Evolutionary conservation across 2,888 invertebrate species (phyloP), one percentile per base, ranked within the genome.

Genomic region (Rhodophaea formosa): DNA sequence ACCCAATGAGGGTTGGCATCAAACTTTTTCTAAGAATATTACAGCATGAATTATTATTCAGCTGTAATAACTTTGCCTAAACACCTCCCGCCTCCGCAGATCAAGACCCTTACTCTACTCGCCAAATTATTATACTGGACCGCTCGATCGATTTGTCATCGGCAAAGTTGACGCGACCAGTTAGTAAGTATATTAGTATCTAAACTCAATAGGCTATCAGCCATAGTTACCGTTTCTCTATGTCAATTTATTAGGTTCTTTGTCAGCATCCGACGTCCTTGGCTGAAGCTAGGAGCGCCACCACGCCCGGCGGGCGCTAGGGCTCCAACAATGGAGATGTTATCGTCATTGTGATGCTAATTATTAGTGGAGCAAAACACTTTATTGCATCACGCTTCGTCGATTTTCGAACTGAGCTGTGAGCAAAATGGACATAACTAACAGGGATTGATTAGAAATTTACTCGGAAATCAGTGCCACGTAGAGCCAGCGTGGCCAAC

Each of bases 311-410:
- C 47, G 23, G 52, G 29, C 30, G 45, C 45, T 14, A 47, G 43
- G 52, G 43, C 46, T 17, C 51, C 44, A 17, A 53, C 57, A 57
- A 57, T 57, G 17, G 30, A 44, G 51, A 57, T 51, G 15, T 30
- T 16, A 57, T 51, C 51, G 44, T n/a, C 51, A 17, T 44, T 51
- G 57, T 51, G 30, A 44, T 54, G 29, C 10, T 54, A 32, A 46
- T 45, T 29, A 57, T 57, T 39, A 53, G 39, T 53, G 51, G 14
- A 46, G 52, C 53, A 29, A 53, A 53, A 46, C 52, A 53, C 45
- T 57, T 57, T 46, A 57, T 57, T 23, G 52, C 23, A 46, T 52
- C 46, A 57, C 46, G 52, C 57, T 53, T 29, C 29, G 43, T 15
- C 39, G 15, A 43, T 3, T 14, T 10, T 12, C 12, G 12, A 17